Percentiles rank a stretch among this genome's conserved stretches.
Evolutionary conservation across 2,797 vertebrate species (phyloP).

Genomic region (Apogon hyalosoma): DNA sequence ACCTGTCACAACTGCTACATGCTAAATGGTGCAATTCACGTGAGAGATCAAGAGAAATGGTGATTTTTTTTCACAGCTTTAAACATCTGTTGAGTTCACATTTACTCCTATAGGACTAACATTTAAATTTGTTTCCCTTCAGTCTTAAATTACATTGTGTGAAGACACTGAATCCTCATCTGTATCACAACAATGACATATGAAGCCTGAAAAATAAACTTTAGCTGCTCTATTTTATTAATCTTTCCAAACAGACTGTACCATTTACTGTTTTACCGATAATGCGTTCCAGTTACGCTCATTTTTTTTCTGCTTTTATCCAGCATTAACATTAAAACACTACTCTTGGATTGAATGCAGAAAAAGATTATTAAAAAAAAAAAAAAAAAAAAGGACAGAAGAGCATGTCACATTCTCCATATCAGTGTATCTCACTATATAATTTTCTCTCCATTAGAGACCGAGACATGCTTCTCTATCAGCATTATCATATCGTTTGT

Average conservation of each 20-base stretch:
- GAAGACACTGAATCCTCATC: slow-evolving; percentile 36
- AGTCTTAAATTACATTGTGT: slow-evolving; percentile 41
- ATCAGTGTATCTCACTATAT: slow-evolving; percentile 67
- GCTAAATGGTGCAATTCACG: slow-evolving; percentile 81
- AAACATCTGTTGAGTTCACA: slow-evolving; percentile 81
- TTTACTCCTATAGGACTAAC: slow-evolving; percentile 67
- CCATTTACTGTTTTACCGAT: slow-evolving; percentile 18
- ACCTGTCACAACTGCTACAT: slow-evolving; percentile 79
- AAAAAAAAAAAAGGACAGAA: slow-evolving; percentile 44
- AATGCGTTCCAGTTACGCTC: slow-evolving; percentile 48
- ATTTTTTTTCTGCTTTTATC: slow-evolving; percentile 49
- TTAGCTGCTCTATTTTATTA: background rate
- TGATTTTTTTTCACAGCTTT: slow-evolving; percentile 63
- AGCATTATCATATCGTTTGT: slow-evolving; percentile 69
- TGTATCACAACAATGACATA: slow-evolving; percentile 48
- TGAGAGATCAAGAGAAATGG: slow-evolving; percentile 65
- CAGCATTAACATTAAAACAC: slow-evolving; percentile 59
- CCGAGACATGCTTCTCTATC: slow-evolving; percentile 57
- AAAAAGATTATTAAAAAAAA: slow-evolving; percentile 14
- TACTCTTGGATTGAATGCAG: slow-evolving; percentile 45
- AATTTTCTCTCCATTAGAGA: slow-evolving; percentile 75
- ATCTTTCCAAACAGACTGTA: slow-evolving; percentile 20
- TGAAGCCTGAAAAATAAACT: slow-evolving; percentile 25
- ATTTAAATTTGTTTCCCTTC: slow-evolving; percentile 67
- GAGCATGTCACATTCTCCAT: slow-evolving; percentile 61